Evolutionary conservation across 2,888 invertebrate species (phyloP).

Genomic region (Cosmia trapezina): DNA sequence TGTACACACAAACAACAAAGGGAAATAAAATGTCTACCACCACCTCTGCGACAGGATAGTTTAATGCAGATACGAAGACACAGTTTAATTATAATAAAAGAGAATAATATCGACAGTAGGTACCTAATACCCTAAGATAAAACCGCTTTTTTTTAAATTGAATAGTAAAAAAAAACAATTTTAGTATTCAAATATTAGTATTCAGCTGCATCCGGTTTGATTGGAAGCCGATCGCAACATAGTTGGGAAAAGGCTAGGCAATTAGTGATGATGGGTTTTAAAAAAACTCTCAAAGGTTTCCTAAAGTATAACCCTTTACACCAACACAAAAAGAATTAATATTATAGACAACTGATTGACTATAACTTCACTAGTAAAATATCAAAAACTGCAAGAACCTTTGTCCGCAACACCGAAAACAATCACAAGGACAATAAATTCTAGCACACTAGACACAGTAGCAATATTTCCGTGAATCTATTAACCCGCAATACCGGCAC

Average conservation of each 20-base stretch:
- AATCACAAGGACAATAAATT: not conserved
- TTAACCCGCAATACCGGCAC: conserved; percentile 8
- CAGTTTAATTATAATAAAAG: not conserved
- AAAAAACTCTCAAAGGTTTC: not conserved
- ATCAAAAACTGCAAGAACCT: not conserved
- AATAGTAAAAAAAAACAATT: no score
- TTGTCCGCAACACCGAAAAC: not conserved
- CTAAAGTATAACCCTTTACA: not conserved
- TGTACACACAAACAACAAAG: not conserved
- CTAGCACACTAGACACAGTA: not conserved
- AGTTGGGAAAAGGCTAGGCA: not conserved
- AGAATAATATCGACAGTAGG: not conserved
- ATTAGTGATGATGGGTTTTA: not conserved
- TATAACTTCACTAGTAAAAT: not conserved
- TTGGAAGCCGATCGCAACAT: not conserved
- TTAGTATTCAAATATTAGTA: no score
- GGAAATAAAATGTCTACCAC: not conserved
- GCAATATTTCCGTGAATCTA: not conserved
- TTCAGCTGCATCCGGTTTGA: not conserved
- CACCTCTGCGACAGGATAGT: not conserved
- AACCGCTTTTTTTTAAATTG: no score
- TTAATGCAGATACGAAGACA: not conserved
- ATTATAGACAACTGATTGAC: no score
- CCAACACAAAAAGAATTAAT: not conserved
- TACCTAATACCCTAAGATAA: no score